Evolutionary conservation across 2,113 vertebrate species (phyloP), one percentile per base, ranked within the genome.

Genomic region (Pseudolaguvia tuberculata): DNA sequence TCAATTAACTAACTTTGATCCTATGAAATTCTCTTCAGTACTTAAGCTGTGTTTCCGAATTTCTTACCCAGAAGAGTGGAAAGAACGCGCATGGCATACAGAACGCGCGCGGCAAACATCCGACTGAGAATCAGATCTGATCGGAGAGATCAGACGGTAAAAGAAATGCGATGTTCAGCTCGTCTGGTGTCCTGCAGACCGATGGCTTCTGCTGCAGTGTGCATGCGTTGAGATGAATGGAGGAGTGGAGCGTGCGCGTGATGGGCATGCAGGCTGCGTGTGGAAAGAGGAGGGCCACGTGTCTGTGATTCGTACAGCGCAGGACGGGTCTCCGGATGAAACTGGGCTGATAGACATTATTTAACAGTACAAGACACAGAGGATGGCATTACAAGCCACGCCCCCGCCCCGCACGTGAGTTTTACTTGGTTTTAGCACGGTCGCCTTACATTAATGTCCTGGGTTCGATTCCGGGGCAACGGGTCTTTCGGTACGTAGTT

Each of bases 61-160:
- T 62, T 29, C 79, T 67, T 77, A 80, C 79, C 79, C 39, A 80
- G 51, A 5, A 80, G 17, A 9, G 42, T 48, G 18, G 56, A 62
- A 53, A 73, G 53, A 35, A 35, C 31, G 31, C 31, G 31, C 31
- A 35, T 35, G 39, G 39, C 39, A 45, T 73, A 70, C 56, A 77
- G 79, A n/a, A 70, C 17, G 31, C 9, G 48, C 79, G 77, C 77
- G 56, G 63, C 70, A 48, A 8, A 70, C 11, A 53, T 70, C 47
- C 53, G 53, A 11, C 10, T 29, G 9, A n/a, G 0, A 12, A 48
- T 48, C 17, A n/a, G 39, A 45, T 13, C 58, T 13, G 23, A 31
- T 27, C 70, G 25, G 23, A 14, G 25, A 29, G 56, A 72, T 31
- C 45, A 21, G 70, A 50, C 18, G 31, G 47, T 13, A 17, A 21